Conservation (phyloP, 2,113 vertebrate species). For the Engraulis encrasicolus region DNA sequence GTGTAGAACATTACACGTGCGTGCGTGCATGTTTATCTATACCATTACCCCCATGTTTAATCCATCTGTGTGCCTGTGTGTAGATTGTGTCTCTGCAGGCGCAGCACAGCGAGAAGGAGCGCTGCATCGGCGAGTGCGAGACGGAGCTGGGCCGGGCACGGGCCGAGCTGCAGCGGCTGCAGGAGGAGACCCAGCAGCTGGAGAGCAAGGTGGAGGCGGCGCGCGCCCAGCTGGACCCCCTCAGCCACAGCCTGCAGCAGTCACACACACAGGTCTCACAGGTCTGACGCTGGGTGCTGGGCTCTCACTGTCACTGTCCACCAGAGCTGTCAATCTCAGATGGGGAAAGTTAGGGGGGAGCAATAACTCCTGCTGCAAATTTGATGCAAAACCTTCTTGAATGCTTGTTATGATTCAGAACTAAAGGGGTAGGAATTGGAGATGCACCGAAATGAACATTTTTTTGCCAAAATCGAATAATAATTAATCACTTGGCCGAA, state of each 20-base stretch:
- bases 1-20: too few relatives aligned
- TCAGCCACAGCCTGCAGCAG: constrained; percentile 87
- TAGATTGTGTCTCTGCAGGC: constrained; percentile 54
- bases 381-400: too few relatives aligned
- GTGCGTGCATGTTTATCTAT: too few relatives aligned
- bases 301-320: not conserved
- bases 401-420: too few relatives aligned
- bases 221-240: constrained; percentile 86
- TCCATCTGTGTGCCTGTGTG: not conserved
- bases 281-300: constrained; percentile 69
- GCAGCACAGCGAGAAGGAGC: constrained; percentile 90
- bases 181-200: constrained; percentile 89
- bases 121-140: constrained; percentile 87
- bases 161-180: constrained; percentile 87
- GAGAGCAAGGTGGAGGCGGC: constrained; percentile 88
- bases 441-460: too few relatives aligned
- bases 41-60: too few relatives aligned
- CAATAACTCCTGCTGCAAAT: too few relatives aligned
- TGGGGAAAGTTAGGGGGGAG: too few relatives aligned
- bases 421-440: too few relatives aligned
- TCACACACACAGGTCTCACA: constrained; percentile 89
- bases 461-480: too few relatives aligned
- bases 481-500: too few relatives aligned
- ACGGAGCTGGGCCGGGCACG: constrained; percentile 88
- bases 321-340: too few relatives aligned